Conservation (phyloP, 2,888 invertebrate genomes). For the Brachypterus glaber region DNA sequence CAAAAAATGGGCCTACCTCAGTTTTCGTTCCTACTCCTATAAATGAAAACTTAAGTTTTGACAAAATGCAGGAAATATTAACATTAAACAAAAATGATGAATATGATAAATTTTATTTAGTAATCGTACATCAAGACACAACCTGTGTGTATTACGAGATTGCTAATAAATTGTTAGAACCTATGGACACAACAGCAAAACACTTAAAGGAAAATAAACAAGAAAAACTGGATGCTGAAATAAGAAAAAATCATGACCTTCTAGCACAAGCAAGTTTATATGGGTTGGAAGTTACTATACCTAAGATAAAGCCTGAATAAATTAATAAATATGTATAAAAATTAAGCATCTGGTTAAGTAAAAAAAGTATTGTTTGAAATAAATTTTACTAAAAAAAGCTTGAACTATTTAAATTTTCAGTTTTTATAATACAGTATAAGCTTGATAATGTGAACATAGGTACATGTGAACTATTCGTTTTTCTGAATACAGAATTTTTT, state of each 20-base stretch:
- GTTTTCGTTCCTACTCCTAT: slow-evolving; percentile 41
- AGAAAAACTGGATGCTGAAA: slow-evolving; percentile 28
- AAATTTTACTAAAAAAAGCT: no score
- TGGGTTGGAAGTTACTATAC: slow-evolving; percentile 28
- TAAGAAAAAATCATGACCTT: slow-evolving; percentile 26
- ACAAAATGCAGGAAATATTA: slow-evolving; percentile 32
- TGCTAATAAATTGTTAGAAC: slow-evolving; percentile 30
- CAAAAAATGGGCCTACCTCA: slow-evolving; percentile 30
- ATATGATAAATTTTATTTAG: slow-evolving; percentile 31
- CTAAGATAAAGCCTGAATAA: no score
- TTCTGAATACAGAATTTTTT: no score
- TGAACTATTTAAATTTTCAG: no score
- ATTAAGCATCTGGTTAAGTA: no score
- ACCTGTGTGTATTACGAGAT: slow-evolving; percentile 44
- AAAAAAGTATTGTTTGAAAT: no score
- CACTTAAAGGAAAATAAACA: slow-evolving; percentile 27
- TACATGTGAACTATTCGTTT: no score
- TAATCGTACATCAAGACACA: slow-evolving; percentile 40
- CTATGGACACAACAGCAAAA: slow-evolving; percentile 24
- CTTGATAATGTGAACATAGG: no score
- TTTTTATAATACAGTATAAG: no score
- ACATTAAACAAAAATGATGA: slow-evolving; percentile 5
- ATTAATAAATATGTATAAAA: no score
- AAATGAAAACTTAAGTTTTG: slow-evolving; percentile 35
- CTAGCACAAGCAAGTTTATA: slow-evolving; percentile 32